Percentiles rank a stretch among this genome's conserved stretches.
These are phyloP conservation scores for Scomber japonicus DNA, from an alignment of 2,113 vertebrate species.

Conservation along the genomic window DNA sequence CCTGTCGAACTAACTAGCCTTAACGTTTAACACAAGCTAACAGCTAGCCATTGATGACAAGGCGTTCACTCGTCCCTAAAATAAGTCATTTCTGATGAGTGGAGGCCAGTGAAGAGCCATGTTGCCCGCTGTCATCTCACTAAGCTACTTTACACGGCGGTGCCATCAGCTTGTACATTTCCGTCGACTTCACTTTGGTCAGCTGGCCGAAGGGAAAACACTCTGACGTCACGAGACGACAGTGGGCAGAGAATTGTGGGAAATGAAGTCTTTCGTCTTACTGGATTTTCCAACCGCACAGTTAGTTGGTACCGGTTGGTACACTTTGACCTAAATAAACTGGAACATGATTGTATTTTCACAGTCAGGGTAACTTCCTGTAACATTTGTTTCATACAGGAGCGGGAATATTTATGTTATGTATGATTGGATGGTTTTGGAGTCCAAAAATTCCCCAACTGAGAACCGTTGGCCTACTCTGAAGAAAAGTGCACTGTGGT, in stretches of 20 bases:
- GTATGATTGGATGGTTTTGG: too few relatives aligned
- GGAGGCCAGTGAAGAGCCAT: rapidly evolving
- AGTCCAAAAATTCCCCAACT: too few relatives aligned
- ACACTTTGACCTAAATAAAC: too few relatives aligned
- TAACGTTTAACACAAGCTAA: constrained; percentile 8
- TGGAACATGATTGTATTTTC: too few relatives aligned
- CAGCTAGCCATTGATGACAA: not conserved
- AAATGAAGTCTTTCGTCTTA: not conserved
- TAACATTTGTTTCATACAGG: too few relatives aligned
- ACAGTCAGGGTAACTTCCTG: too few relatives aligned
- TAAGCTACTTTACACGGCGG: not conserved
- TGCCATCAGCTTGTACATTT: not conserved
- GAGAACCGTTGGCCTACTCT: too few relatives aligned
- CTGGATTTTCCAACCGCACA: not conserved
- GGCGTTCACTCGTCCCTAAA: not conserved
- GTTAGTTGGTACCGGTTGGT: too few relatives aligned
- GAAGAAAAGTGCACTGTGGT: not conserved
- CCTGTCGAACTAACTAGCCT: not conserved
- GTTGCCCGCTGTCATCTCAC: not conserved
- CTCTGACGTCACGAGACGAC: constrained; percentile 7
- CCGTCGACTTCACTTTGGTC: constrained; percentile 10
- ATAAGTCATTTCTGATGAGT: rapidly evolving
- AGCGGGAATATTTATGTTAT: too few relatives aligned
- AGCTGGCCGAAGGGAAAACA: constrained; percentile 28
- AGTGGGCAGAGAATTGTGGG: constrained; percentile 24